Evolutionary conservation across 2,113 vertebrate genomes (phyloP).

Genomic region (Cygnus buccinator): DNA sequence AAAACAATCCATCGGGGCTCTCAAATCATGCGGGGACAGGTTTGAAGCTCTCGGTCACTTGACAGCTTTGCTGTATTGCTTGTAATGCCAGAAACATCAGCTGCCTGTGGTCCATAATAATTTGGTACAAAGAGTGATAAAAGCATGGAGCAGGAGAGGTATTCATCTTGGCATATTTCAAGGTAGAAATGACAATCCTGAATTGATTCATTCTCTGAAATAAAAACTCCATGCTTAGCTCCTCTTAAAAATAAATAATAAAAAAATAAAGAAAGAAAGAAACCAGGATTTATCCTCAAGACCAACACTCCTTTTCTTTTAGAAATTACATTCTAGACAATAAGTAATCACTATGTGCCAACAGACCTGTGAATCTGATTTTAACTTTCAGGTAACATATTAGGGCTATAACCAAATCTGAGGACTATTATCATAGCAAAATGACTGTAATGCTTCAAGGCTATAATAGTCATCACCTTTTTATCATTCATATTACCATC

Average conservation of each 20-base stretch:
- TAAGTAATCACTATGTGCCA: slow-evolving; percentile 32
- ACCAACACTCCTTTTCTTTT: background rate
- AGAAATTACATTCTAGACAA: slow-evolving; percentile 22
- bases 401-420: slow-evolving; percentile 54
- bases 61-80: background rate
- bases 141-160: background rate
- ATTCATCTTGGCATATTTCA: background rate
- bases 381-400: slow-evolving; percentile 65
- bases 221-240: background rate
- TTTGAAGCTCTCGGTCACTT: background rate
- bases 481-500: slow-evolving; percentile 53
- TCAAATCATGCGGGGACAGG: background rate
- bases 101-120: background rate
- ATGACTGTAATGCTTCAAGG: slow-evolving; percentile 66
- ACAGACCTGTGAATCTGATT: slow-evolving; percentile 38
- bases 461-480: slow-evolving; percentile 55
- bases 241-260: background rate
- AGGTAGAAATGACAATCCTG: background rate
- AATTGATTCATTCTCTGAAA: background rate
- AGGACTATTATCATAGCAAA: slow-evolving; percentile 63
- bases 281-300: background rate
- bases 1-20: background rate
- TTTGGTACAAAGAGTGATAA: background rate
- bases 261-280: background rate
- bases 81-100: background rate